A percentile compares a stretch with the other conserved stretches of the same genome.
Evolutionary conservation across 1,140 invertebrate genomes (phyloP).

Genomic region (Calephelis nemesis): DNA sequence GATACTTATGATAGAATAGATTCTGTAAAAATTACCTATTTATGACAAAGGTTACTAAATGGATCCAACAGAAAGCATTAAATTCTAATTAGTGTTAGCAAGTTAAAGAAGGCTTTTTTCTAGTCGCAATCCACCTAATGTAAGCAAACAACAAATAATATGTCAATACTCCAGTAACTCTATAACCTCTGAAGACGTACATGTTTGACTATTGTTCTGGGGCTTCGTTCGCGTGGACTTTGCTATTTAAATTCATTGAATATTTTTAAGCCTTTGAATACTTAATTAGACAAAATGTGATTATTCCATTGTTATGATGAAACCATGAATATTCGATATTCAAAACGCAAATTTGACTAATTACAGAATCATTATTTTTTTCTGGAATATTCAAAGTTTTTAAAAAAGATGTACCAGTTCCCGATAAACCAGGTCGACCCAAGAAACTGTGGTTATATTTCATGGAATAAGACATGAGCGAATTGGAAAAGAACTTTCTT

Average conservation of each 20-base stretch:
- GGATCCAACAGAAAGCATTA: no score
- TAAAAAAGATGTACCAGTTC: no score
- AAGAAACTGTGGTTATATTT: no score
- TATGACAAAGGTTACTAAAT: no score
- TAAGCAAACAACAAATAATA: conserved; percentile 31
- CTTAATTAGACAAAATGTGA: conserved; percentile 5
- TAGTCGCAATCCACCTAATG: conserved; percentile 14
- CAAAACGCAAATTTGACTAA: not conserved
- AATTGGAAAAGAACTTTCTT: no score
- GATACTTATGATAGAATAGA: no score
- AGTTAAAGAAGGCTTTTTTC: not conserved
- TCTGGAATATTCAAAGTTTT: no score
- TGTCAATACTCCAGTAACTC: conserved; percentile 36
- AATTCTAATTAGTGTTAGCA: no score
- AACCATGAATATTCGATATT: not conserved
- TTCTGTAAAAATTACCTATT: no score
- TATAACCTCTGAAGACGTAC: conserved; percentile 40
- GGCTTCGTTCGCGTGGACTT: conserved; percentile 35
- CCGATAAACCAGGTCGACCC: no score
- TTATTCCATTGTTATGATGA: conserved; percentile 4
- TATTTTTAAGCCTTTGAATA: conserved; percentile 21
- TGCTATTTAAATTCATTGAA: conserved; percentile 29
- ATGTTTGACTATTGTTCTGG: conserved; percentile 31
- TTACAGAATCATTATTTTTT: not conserved
- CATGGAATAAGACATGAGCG: no score